Evolutionary conservation across 2,797 vertebrate genomes (phyloP), one percentile per base, ranked within the genome.

Genomic region (Rhyacichthys aspro): DNA sequence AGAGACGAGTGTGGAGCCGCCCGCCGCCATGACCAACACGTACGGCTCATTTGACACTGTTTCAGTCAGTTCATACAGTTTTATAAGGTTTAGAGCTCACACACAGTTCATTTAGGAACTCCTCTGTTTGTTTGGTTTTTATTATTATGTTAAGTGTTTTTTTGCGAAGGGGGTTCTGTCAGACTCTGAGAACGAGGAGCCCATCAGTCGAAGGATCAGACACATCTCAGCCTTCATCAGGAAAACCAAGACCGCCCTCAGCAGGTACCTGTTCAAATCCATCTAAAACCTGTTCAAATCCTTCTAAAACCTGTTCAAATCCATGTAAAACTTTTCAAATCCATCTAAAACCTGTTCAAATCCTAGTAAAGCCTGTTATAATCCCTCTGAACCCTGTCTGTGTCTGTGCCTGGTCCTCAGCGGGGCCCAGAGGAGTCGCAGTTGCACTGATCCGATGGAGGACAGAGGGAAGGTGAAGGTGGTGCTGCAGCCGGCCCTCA

Each of bases 141-240:
- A n/a, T n/a, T n/a, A n/a, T n/a, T n/a, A n/a, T n/a, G n/a, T n/a
- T n/a, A n/a, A n/a, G n/a, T n/a, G n/a, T n/a, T n/a, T n/a, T n/a
- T n/a, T n/a, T n/a, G n/a, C 8, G 11, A 36, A 92, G 76, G 94
- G 93, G 3, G 89, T 94, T 17, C 91, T 96, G 80, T 99, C 97
- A 0, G 95, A 99, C 81, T 97, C 96, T 0, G 97, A 99, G 89
- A 99, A 98, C 0, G 96, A 99, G 72, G 96, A 98, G 77, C 97
- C 97, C 0, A 90, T 93, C 66, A 91, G 88, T 83, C 89, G 91
- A 70, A 94, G 91, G 87, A 91, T 93, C 41, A 76, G 89, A 0
- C 94, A 95, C 71, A 91, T 95, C 7, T 97, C 96, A 0, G 96
- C 96, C 15, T 97, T 96, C 67, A 92, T 96, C 67, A 93, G 94